These are phyloP conservation scores for Beroe forskalii DNA, from an alignment of 37 sponge, comb jelly and placozoan genomes.

Conservation along the genomic window DNA sequence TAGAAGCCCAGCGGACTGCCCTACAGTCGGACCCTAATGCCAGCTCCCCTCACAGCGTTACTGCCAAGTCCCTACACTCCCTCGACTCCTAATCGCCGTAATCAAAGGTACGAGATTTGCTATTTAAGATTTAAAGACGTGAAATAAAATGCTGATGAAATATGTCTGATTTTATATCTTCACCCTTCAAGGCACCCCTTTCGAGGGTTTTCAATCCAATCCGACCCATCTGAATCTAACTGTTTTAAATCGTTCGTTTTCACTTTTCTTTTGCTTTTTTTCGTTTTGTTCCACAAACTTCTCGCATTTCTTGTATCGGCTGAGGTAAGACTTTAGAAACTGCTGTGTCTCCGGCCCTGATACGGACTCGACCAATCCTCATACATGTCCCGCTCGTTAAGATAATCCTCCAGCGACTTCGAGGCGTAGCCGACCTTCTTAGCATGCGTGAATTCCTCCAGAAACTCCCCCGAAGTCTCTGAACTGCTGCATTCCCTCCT, in stretches of 20 bases:
- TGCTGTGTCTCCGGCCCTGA: background rate
- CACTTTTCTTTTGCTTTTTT: too few species aligned
- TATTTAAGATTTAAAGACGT: too few species aligned
- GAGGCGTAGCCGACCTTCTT: background rate
- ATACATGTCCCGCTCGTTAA: background rate
- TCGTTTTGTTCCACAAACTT: too few species aligned
- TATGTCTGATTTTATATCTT: too few species aligned
- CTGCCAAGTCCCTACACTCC: background rate
- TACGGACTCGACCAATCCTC: background rate
- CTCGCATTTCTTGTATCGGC: too few species aligned
- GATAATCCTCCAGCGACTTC: background rate
- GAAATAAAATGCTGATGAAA: too few species aligned
- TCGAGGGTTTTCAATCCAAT: too few species aligned
- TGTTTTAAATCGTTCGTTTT: too few species aligned
- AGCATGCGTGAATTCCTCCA: background rate
- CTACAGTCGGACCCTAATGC: background rate
- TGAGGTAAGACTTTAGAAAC: background rate
- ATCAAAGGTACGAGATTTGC: conserved; percentile 20
- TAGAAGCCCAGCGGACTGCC: background rate
- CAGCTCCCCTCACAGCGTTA: background rate
- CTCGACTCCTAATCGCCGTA: background rate
- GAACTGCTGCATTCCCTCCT: background rate
- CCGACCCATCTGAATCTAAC: too few species aligned
- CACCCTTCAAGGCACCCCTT: too few species aligned
- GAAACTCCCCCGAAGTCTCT: background rate